phyloP scores from a whole-genome alignment of 2,113 vertebrate genomes.

The Athene cunicularia region DNA sequence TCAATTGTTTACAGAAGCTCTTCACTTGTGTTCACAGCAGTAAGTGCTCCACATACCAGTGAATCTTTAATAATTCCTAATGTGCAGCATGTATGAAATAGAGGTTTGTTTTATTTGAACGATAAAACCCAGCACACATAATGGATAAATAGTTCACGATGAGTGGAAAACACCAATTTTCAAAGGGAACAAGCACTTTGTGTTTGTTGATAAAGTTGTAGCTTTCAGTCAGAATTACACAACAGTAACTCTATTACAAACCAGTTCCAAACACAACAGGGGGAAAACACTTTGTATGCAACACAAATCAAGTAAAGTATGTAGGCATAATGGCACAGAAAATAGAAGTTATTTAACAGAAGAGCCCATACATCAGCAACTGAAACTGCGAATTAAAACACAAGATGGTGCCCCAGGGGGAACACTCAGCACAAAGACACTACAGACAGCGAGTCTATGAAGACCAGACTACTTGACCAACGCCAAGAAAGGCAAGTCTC shows the following conservation, averaged over 20 bases:
- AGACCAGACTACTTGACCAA: slow-evolving; percentile 45
- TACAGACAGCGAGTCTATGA: slow-evolving; percentile 19
- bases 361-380: slow-evolving; percentile 63
- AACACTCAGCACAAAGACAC: slow-evolving; percentile 62
- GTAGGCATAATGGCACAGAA: slow-evolving; percentile 42
- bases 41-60: slow-evolving; percentile 34
- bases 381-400: slow-evolving; percentile 55
- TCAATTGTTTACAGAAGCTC: slow-evolving; percentile 60
- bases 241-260: slow-evolving; percentile 7
- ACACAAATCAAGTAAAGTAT: slow-evolving; percentile 41
- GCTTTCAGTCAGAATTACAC: slow-evolving; percentile 1
- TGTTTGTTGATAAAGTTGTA: not conserved
- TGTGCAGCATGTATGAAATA: not conserved
- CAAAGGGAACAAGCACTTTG: slow-evolving; percentile 1
- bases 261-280: slow-evolving; percentile 14
- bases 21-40: slow-evolving; percentile 52
- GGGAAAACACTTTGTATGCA: not conserved
- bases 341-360: slow-evolving; percentile 66
- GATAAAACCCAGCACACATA: not conserved
- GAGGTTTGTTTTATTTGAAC: not conserved
- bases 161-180: not conserved
- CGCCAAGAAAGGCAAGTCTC: slow-evolving; percentile 12
- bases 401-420: slow-evolving; percentile 48
- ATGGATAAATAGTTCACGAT: not conserved
- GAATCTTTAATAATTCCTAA: slow-evolving; percentile 6